Conservation (phyloP, 2,888 invertebrate genomes). For the Napeogenes sylphis region DNA sequence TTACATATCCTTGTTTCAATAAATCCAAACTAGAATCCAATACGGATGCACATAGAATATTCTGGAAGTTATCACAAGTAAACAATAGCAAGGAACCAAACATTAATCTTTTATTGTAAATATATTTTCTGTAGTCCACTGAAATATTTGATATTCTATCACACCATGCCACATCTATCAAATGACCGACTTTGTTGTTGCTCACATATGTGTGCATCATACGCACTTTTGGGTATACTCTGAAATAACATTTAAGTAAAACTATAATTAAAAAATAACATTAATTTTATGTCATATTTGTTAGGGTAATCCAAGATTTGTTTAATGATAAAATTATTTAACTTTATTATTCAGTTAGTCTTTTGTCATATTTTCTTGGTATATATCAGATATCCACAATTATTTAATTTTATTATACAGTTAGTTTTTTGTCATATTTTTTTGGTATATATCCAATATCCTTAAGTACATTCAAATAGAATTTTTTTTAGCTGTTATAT, state of each 20-base stretch:
- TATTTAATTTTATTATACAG: too few relatives aligned
- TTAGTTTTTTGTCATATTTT: too few relatives aligned
- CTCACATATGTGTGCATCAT: conserved; percentile 58
- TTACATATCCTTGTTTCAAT: conserved; percentile 76
- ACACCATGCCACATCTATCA: conserved; percentile 60
- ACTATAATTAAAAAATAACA: too few relatives aligned
- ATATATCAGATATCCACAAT: too few relatives aligned
- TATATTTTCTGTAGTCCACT: conserved; percentile 45
- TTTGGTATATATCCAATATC: too few relatives aligned
- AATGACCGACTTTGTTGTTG: conserved; percentile 63
- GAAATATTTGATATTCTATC: conserved; percentile 42
- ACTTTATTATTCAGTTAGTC: too few relatives aligned
- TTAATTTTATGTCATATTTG: too few relatives aligned
- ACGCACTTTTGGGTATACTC: conserved; percentile 69
- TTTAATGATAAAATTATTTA: too few relatives aligned
- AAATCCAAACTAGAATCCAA: conserved; percentile 65
- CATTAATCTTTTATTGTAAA: conserved; percentile 77
- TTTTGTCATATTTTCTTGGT: too few relatives aligned
- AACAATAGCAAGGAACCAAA: conserved; percentile 86
- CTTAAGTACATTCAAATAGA: too few relatives aligned
- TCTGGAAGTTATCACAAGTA: conserved; percentile 82
- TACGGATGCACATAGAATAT: conserved; percentile 83
- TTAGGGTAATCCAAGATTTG: too few relatives aligned
- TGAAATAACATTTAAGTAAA: conserved; percentile 36
- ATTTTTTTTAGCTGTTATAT: too few relatives aligned